phyloP scores from a whole-genome alignment of 2,113 vertebrate genomes.

The Ictalurus furcatus region DNA sequence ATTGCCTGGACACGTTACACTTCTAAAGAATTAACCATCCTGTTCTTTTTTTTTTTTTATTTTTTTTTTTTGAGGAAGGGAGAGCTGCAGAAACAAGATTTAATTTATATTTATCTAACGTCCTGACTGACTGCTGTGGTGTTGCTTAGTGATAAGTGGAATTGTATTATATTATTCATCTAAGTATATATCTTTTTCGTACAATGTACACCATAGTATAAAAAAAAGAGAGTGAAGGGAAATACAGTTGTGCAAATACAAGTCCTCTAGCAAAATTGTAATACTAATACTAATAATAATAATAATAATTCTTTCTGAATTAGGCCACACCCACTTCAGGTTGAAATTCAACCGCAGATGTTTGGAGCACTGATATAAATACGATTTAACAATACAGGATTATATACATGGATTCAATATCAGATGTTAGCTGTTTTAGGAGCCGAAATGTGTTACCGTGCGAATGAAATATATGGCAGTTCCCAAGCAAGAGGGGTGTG shows the following conservation, averaged over 20 bases:
- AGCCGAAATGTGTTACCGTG: neutral
- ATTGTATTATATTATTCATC: neutral
- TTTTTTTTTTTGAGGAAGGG: neutral
- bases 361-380: too few species aligned
- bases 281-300: too few species aligned
- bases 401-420: neutral
- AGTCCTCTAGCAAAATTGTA: neutral
- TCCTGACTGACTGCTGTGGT: neutral
- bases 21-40: neutral
- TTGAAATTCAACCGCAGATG: too few species aligned
- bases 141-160: neutral
- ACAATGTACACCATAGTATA: neutral
- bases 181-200: neutral
- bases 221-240: neutral
- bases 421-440: neutral
- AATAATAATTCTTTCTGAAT: neutral
- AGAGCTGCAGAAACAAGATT: neutral
- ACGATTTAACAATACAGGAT: neutral
- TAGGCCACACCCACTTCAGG: neutral
- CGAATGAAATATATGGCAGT: neutral
- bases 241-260: too few species aligned
- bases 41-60: neutral
- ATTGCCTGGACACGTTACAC: neutral
- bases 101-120: neutral
- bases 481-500: neutral